phyloP scores from a whole-genome alignment of 2,888 invertebrate species.

The Pristionchus fissidentatus region DNA sequence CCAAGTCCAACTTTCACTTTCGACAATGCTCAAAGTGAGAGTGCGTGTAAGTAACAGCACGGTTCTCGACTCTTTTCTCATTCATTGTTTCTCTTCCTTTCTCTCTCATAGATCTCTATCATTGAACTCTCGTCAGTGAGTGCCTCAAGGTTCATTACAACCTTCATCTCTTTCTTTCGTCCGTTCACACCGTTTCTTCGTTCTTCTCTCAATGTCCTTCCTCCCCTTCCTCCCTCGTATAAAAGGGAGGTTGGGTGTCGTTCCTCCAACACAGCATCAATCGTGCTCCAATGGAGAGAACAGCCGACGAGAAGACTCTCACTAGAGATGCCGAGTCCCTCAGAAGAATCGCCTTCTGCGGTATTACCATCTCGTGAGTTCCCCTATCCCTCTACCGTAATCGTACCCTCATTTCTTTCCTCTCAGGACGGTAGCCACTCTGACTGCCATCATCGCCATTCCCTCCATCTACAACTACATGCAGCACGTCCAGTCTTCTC shows the following conservation, averaged over 20 bases:
- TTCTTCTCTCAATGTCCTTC: constrained; percentile 36
- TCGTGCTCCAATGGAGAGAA: constrained; percentile 35
- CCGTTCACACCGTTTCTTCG: constrained; percentile 36
- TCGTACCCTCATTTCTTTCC: not conserved
- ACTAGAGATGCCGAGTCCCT: constrained; percentile 67
- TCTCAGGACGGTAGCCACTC: constrained; percentile 70
- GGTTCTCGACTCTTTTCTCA: constrained; percentile 34
- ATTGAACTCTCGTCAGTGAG: constrained; percentile 10
- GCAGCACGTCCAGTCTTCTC: constrained; percentile 72
- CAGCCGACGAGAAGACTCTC: constrained; percentile 64
- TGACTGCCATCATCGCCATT: constrained; percentile 72
- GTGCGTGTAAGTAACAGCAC: not conserved
- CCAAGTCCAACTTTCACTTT: too few relatives aligned
- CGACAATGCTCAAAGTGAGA: not conserved
- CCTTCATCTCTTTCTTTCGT: not conserved
- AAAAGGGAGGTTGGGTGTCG: not conserved
- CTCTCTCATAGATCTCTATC: constrained; percentile 19
- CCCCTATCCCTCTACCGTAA: not conserved
- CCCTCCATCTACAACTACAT: constrained; percentile 75
- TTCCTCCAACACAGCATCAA: constrained; percentile 22
- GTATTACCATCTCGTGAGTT: constrained; percentile 67
- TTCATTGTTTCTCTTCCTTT: not conserved
- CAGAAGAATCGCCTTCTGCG: constrained; percentile 66
- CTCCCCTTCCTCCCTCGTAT: not conserved
- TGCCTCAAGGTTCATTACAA: constrained; percentile 35